Base-by-base conservation (phyloP, 2,113 vertebrate species). In the Pseudonaja textilis region DNA sequence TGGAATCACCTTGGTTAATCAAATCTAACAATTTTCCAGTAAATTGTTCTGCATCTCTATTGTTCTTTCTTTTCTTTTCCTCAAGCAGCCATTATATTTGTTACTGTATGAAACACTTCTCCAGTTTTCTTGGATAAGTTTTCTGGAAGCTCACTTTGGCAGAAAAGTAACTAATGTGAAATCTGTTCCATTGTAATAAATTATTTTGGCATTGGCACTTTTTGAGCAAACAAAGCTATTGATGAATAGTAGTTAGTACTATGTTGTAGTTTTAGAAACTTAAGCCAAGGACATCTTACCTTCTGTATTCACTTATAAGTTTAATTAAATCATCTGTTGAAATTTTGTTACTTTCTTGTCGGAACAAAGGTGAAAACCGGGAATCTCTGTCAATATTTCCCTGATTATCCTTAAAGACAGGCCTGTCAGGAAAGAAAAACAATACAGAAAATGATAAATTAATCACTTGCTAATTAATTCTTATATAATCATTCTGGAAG, bases 281-380 rank as follows among this genome's bases (percentile, higher is more conserved):
- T 87, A 59, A 47, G 91, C 88, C 91, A 95, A 59, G 7, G 3
- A 64, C 90, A 93, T 64, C 94, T 94, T 97, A 99, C 99, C 98
- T 98, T 96, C 98, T 98, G 94, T 98, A 99, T 96, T 99, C 99
- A 54, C 98, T 96, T 81, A 99, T 98, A 91, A 99, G 96, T 96
- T 99, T 99, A 64, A 99, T 98, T 93, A 99, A 97, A 85, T 99
- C 99, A 92, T 99, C 99, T 5, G 98, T 98, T 95, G 98, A 99
- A 96, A 99, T 98, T 96, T 99, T 99, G 97, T 96, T 99, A 97
- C 98, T 99, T 96, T 99, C 99, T 97, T 99, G 99, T 95, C 99
- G 98, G 96, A 99, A 99, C 85, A 99, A 96, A 18, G 99, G 99
- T 39, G 99, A 99, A 97, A 99, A 99, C 93, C 99, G 97, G 8